A percentile compares a stretch with the other conserved stretches of the same genome.
Evolutionary conservation across 2,888 invertebrate species (phyloP).

Genomic region (Sminthurinus aureus): DNA sequence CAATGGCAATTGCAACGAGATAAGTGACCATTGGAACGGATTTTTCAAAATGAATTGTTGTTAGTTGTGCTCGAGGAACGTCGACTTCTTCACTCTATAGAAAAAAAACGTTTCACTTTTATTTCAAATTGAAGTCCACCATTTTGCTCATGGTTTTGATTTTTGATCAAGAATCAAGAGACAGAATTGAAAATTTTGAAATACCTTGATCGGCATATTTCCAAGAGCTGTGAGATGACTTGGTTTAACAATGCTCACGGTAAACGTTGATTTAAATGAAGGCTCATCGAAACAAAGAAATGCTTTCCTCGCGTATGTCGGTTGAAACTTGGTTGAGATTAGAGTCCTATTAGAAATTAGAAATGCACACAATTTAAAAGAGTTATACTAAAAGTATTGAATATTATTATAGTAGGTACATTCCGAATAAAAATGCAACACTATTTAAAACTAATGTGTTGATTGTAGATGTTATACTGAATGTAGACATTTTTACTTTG

Average conservation of each 20-base stretch:
- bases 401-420: too few species aligned
- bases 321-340: conserved; percentile 81
- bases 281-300: conserved; percentile 98
- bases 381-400: too few species aligned
- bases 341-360: too few species aligned
- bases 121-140: background rate
- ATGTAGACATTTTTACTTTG: conserved; percentile 60
- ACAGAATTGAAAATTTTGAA: conserved; percentile 52
- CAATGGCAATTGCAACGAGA: conserved; percentile 89
- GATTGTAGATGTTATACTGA: too few species aligned
- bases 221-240: conserved; percentile 78
- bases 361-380: too few species aligned
- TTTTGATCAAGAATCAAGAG: too few species aligned
- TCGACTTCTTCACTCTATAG: conserved; percentile 58
- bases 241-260: conserved; percentile 79
- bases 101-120: background rate
- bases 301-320: conserved; percentile 89
- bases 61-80: conserved; percentile 65
- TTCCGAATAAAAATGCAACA: too few species aligned
- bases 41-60: conserved; percentile 76
- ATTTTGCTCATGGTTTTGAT: background rate
- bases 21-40: conserved; percentile 95
- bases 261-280: conserved; percentile 85
- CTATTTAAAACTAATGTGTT: too few species aligned
- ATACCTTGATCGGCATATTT: conserved; percentile 82